Evolutionary conservation across 2,888 invertebrate species (phyloP).

Genomic region (Electrophaes corylata): DNA sequence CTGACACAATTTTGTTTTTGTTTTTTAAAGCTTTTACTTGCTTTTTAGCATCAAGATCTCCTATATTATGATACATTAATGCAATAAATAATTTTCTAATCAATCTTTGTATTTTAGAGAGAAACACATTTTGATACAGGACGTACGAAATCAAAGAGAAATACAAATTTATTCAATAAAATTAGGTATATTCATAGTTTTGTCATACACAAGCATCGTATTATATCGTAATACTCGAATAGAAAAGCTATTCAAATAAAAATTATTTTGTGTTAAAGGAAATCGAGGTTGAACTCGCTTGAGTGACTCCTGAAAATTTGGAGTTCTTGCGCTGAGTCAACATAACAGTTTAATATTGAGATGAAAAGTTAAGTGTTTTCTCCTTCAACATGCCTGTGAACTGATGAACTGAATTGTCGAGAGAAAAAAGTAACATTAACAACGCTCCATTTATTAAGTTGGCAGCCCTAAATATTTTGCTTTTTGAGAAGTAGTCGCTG

Average conservation of each 20-base stretch:
- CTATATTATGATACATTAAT: no score
- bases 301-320: background rate
- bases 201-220: no score
- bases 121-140: no score
- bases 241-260: no score
- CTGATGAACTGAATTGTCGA: background rate
- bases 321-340: background rate
- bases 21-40: no score
- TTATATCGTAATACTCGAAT: no score
- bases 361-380: conserved; percentile 2
- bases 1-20: background rate
- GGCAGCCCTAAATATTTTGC: conserved; percentile 41
- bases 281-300: background rate
- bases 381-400: conserved; percentile 1
- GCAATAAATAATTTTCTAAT: no score
- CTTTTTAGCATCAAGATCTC: no score
- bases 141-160: no score
- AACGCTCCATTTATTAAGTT: conserved; percentile 47
- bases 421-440: conserved; percentile 28
- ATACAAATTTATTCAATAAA: no score
- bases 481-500: background rate
- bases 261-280: background rate
- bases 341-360: background rate
- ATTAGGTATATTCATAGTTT: no score
- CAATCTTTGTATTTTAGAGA: no score